These are phyloP conservation scores for Aphrocallistes beatrix DNA, from an alignment of 37 sponge, comb jelly and placozoan genomes.

Conservation along the genomic window DNA sequence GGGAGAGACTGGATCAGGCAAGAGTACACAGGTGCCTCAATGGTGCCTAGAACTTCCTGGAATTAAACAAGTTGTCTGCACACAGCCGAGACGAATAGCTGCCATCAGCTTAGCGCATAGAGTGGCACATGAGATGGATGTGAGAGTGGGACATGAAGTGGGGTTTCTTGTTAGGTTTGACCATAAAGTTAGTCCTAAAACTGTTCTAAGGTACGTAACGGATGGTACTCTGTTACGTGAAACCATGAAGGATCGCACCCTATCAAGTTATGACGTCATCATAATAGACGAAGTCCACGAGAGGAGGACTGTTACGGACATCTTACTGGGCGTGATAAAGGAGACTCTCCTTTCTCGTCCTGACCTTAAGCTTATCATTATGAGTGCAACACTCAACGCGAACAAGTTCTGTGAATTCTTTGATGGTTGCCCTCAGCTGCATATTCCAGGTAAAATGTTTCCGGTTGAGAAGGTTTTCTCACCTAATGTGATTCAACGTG, in stretches of 20 bases:
- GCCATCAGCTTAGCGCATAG: not conserved
- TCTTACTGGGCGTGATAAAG: not conserved
- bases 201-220: not conserved
- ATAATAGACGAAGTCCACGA: constrained; percentile 3
- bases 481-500: not conserved
- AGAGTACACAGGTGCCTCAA: not conserved
- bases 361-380: not conserved
- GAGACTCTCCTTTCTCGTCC: not conserved
- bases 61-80: not conserved
- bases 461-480: not conserved
- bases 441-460: not conserved
- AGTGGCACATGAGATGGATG: constrained; percentile 3
- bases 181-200: not conserved
- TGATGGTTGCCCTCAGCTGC: not conserved
- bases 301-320: not conserved
- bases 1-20: not conserved
- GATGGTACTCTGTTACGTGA: not conserved
- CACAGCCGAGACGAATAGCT: constrained; percentile 1
- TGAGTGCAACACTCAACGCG: not conserved
- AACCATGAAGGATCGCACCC: not conserved
- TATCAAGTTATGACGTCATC: not conserved
- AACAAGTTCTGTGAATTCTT: not conserved
- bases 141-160: not conserved
- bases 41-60: not conserved
- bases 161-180: not conserved